Evolutionary conservation across 2,888 invertebrate genomes (phyloP), one percentile per base, ranked within the genome.

Genomic region (Peribatodes rhomboidaria): DNA sequence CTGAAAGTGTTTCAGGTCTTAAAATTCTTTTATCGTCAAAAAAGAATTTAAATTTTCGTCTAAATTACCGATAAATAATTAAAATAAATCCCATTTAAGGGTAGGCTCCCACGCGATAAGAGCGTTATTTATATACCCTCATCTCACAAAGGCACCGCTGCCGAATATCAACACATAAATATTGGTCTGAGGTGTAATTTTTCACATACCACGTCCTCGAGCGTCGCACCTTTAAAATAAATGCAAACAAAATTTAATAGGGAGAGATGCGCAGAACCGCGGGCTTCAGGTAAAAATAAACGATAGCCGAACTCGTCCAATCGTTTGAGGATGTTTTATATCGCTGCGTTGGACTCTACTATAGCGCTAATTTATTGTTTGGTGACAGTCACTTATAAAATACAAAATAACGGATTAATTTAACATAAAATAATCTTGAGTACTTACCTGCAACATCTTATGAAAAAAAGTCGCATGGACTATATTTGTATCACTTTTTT

Each of bases 211-310:
- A 90, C 85, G 90, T 91, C 92, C 83, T 86, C 89, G 91, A 87
- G 87, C 92, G 92, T 92, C 93, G 92, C 93, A 92, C 92, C 93
- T 93, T 93, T 90, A 92, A 93, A 93, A 93, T 92, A 92, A 93
- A 93, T 92, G 93, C 93, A 93, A 92, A 93, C 92, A 92, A 93
- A 93, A 92, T 92, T 92, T 93, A 93, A 93, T 93, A 93, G 93
- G 92, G 92, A 92, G 92, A 92, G 93, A 91, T 92, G 92, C 92
- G 88, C 92, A 84, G 92, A 90, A 90, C 88, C 87, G 91, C 91
- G 85, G 79, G 79, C 89, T 89, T 89, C 89, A 88, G 85, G 89
- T 90, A 91, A 91, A 93, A 92, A 92, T 92, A 93, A 93, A 93
- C 84, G 87, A 91, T 84, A 83, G 80, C 79, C 81, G 83, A 82